These are phyloP conservation scores for Nibea albiflora DNA, from an alignment of 2,113 vertebrate genomes.

Conservation along the genomic window DNA sequence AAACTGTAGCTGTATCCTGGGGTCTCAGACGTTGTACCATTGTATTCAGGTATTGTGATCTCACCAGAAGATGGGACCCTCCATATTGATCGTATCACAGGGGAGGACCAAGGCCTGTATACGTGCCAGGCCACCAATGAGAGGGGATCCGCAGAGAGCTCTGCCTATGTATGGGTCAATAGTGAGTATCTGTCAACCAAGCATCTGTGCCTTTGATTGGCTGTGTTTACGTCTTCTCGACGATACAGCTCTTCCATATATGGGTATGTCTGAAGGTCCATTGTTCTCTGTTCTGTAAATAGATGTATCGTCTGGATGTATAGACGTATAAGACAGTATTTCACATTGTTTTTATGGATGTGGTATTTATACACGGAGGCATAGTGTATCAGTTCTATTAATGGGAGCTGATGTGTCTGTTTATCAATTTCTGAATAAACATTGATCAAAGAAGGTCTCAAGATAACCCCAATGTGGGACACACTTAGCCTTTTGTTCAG, in stretches of 20 bases:
- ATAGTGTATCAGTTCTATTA: constrained; percentile 43
- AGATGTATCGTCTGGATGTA: constrained; percentile 36
- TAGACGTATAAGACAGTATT: constrained; percentile 10
- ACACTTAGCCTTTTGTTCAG: constrained; percentile 52
- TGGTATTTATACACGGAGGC: constrained; percentile 29
- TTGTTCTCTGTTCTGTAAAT: constrained; percentile 65
- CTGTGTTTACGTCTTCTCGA: constrained; percentile 17
- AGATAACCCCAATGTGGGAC: constrained; percentile 22
- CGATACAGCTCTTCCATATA: constrained; percentile 40
- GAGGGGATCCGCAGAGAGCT: constrained; percentile 89
- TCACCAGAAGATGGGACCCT: constrained; percentile 88
- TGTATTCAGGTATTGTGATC: constrained; percentile 89
- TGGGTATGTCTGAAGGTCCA: constrained; percentile 43
- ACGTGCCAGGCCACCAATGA: constrained; percentile 91
- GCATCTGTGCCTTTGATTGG: constrained; percentile 12
- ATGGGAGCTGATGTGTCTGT: constrained; percentile 54
- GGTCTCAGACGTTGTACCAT: background rate
- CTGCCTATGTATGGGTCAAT: constrained; percentile 90
- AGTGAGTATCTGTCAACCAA: constrained; percentile 78
- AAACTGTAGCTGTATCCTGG: background rate
- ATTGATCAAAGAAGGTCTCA: constrained; percentile 57
- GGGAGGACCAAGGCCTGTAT: constrained; percentile 93
- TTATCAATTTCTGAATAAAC: constrained; percentile 56
- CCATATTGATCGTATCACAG: constrained; percentile 92
- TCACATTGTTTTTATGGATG: constrained; percentile 38